Conservation (phyloP, 2,888 invertebrate species). For the Agriopis marginaria region DNA sequence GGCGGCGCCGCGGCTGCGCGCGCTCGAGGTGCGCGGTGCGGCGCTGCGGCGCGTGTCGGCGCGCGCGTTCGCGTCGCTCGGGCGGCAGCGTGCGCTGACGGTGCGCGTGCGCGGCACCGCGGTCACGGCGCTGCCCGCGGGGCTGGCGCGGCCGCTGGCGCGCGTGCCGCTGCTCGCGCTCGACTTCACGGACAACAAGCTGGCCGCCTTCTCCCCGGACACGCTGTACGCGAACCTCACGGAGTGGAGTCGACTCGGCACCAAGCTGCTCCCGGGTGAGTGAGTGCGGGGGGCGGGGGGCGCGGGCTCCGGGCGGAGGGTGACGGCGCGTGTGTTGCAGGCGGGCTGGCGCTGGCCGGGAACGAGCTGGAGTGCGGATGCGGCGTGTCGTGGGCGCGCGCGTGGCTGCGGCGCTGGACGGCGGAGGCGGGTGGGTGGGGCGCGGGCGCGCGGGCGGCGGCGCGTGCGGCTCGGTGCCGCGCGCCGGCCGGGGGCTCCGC, state of each 20-base stretch:
- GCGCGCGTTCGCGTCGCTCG: slow-evolving; percentile 89
- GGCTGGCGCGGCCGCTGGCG: slow-evolving; percentile 89
- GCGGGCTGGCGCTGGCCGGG: slow-evolving; percentile 91
- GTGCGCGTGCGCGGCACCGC: slow-evolving; percentile 90
- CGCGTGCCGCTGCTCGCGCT: slow-evolving; percentile 91
- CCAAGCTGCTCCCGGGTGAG: slow-evolving; percentile 91
- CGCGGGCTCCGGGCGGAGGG: slow-evolving; percentile 79
- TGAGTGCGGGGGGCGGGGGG: slow-evolving; percentile 36
- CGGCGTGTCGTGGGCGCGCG: slow-evolving; percentile 93
- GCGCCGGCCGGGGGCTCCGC: slow-evolving; percentile 77
- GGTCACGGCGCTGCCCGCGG: slow-evolving; percentile 89
- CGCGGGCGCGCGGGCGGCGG: slow-evolving; percentile 56
- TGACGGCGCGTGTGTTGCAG: slow-evolving; percentile 70
- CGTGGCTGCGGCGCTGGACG: slow-evolving; percentile 94
- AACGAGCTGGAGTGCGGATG: slow-evolving; percentile 95
- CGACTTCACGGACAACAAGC: slow-evolving; percentile 91
- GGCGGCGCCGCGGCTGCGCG: slow-evolving; percentile 90
- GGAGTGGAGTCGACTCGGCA: slow-evolving; percentile 93
- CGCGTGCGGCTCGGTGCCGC: slow-evolving; percentile 63
- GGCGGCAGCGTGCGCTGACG: slow-evolving; percentile 89
- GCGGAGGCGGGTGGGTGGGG: slow-evolving; percentile 91
- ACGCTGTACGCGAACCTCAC: slow-evolving; percentile 93
- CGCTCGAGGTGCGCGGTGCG: slow-evolving; percentile 91
- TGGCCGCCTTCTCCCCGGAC: slow-evolving; percentile 90
- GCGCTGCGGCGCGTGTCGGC: slow-evolving; percentile 89